These are phyloP conservation scores for Octopus bimaculoides DNA, from an alignment of 1,140 invertebrate species.

Conservation along the genomic window DNA sequence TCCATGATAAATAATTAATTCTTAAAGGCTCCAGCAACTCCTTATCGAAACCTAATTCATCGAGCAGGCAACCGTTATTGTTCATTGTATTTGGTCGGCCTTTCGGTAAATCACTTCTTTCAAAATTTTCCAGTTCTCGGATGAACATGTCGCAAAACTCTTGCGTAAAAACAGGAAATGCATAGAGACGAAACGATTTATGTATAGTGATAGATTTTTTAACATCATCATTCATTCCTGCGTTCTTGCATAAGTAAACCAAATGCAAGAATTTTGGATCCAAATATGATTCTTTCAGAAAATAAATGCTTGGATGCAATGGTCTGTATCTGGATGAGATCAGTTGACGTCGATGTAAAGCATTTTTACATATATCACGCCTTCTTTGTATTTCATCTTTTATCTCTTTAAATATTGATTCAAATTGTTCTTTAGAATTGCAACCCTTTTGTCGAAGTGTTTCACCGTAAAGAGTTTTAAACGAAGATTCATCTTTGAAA, in stretches of 20 bases:
- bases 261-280: slow-evolving; percentile 2
- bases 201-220: slow-evolving; percentile 2
- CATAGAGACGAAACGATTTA: slow-evolving; percentile 43
- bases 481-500: slow-evolving; percentile 17
- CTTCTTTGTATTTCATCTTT: slow-evolving; percentile 31
- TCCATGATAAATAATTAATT: slow-evolving; percentile 48
- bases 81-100: slow-evolving; percentile 60
- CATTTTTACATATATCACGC: slow-evolving; percentile 21
- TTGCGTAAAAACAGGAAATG: slow-evolving; percentile 55
- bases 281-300: slow-evolving; percentile 27
- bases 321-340: slow-evolving; percentile 31
- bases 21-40: slow-evolving; percentile 51
- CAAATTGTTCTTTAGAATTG: background rate
- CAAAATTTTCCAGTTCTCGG: slow-evolving; percentile 56
- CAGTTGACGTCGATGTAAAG: slow-evolving; percentile 22
- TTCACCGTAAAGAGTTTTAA: slow-evolving; percentile 16
- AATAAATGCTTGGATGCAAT: slow-evolving; percentile 32
- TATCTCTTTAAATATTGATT: slow-evolving; percentile 22
- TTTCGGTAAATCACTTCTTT: slow-evolving; percentile 54
- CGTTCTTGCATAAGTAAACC: slow-evolving; percentile 12
- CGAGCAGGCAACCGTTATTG: slow-evolving; percentile 56
- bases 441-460: background rate
- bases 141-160: slow-evolving; percentile 55
- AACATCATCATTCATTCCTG: background rate
- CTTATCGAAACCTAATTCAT: slow-evolving; percentile 58